Evolutionary conservation across 1,140 invertebrate genomes (phyloP).

Genomic region (Aradophagus sp.): DNA sequence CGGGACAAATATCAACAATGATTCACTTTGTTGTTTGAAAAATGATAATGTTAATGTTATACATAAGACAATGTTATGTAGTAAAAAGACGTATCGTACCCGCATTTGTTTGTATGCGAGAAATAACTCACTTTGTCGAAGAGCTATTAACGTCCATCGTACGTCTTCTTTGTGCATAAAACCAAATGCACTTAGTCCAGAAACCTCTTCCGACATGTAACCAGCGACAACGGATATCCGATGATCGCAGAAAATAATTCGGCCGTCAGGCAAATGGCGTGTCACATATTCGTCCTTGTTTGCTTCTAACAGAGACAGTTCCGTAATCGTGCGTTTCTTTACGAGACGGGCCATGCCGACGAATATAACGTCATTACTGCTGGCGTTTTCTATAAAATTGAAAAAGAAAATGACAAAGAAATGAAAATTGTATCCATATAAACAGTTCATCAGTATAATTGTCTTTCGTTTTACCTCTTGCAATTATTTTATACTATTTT

Average conservation of each 20-base stretch:
- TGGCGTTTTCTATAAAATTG: conserved; percentile 50
- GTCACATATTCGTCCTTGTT: conserved; percentile 89
- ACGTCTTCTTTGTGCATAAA: conserved; percentile 92
- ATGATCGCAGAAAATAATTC: conserved; percentile 89
- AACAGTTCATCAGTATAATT: too few species aligned
- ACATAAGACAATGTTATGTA: too few species aligned
- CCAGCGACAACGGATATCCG: conserved; percentile 89
- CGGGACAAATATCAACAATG: too few species aligned
- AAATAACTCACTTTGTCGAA: conserved; percentile 84
- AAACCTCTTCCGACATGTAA: conserved; percentile 88
- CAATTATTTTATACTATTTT: too few species aligned
- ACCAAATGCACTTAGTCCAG: conserved; percentile 85
- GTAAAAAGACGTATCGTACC: not conserved
- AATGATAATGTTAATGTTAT: too few species aligned
- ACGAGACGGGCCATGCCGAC: conserved; percentile 80
- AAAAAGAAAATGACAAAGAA: not conserved
- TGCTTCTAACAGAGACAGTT: conserved; percentile 82
- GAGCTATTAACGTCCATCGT: conserved; percentile 86
- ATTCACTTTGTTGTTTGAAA: too few species aligned
- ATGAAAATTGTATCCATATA: too few species aligned
- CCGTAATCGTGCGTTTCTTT: conserved; percentile 80
- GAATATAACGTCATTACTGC: conserved; percentile 78
- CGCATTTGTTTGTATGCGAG: not conserved
- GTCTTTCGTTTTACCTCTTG: too few species aligned
- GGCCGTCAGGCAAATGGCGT: conserved; percentile 86